A percentile compares a stretch with the other conserved stretches of the same genome.
phyloP scores from a whole-genome alignment of 2,888 invertebrate genomes.

The Drosophila pseudotakahashii region DNA sequence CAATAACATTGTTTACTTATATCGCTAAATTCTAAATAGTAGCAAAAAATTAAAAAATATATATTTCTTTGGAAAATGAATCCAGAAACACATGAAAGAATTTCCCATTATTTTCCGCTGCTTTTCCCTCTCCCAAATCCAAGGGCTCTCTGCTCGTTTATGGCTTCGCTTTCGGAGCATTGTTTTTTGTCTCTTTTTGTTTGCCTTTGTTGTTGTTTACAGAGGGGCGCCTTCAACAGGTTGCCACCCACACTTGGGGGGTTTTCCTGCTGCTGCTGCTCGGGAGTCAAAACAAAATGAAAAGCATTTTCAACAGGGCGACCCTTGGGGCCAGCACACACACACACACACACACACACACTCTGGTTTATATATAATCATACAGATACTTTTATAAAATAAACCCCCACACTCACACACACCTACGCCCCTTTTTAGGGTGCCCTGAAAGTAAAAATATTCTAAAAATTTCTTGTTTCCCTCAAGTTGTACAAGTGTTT shows the following conservation, averaged over 20 bases:
- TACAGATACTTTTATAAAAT: conserved; percentile 24
- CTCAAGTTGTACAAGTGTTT: conserved; percentile 72
- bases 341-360: conserved; percentile 15
- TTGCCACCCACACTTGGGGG: conserved; percentile 61
- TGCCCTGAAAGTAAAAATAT: conserved; percentile 25
- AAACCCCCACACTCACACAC: conserved; percentile 19
- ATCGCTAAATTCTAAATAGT: no score
- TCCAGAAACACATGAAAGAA: neutral
- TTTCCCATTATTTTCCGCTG: conserved; percentile 23
- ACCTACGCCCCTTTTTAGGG: conserved; percentile 7
- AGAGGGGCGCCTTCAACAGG: conserved; percentile 72
- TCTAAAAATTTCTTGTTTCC: conserved; percentile 61
- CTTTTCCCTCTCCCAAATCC: neutral
- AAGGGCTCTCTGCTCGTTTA: conserved; percentile 7
- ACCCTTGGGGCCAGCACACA: conserved; percentile 39
- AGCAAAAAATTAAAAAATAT: neutral
- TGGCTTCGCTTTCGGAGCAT: conserved; percentile 10
- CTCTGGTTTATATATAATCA: conserved; percentile 19
- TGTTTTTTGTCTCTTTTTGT: conserved; percentile 8
- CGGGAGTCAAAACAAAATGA: conserved; percentile 60
- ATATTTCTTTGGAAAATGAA: neutral
- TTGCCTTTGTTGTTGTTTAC: conserved; percentile 55
- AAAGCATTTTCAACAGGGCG: conserved; percentile 49
- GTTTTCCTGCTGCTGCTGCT: conserved; percentile 17
- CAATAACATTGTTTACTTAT: no score